Base-by-base conservation (phyloP, 2,888 invertebrate species). In the Dascillus cervinus region DNA sequence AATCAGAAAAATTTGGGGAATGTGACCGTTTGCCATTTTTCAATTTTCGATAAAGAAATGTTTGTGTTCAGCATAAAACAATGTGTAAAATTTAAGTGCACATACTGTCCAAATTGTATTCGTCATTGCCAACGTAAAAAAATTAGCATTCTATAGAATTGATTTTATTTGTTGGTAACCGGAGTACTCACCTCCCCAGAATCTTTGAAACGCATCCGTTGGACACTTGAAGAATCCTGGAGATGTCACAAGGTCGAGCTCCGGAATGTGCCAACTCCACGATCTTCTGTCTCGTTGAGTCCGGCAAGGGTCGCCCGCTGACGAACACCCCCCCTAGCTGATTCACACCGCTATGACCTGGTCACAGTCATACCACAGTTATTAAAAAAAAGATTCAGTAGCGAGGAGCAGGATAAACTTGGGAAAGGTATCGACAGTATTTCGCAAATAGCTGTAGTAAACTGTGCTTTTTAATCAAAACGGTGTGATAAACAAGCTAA, bases 121-220 rank as follows among this genome's bases (percentile, higher is more conserved):
- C n/a, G n/a, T n/a, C n/a, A n/a, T n/a, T n/a, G n/a, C n/a, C n/a
- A n/a, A n/a, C n/a, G n/a, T n/a, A n/a, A n/a, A n/a, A n/a, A n/a
- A n/a, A n/a, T n/a, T n/a, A n/a, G n/a, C n/a, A n/a, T n/a, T n/a
- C n/a, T n/a, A n/a, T n/a, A n/a, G n/a, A n/a, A n/a, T n/a, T n/a
- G n/a, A n/a, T n/a, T n/a, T n/a, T n/a, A n/a, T n/a, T n/a, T n/a
- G n/a, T n/a, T n/a, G n/a, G n/a, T n/a, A n/a, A n/a, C n/a, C n/a
- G n/a, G n/a, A 19, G 20, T 10, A 11, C 43, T 47, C 70, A 90
- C 90, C 90, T 90, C 72, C 95, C 95, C 52, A 97, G 83, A 62
- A 97, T 97, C 76, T 97, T 97, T 69, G 94, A 92, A 63, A 97
- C 95, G 72, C 92, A 97, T 66, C 97, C 97, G 70, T 97, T 97